Conservation (phyloP, 2,797 vertebrate species). For the Melopsittacus undulatus region DNA sequence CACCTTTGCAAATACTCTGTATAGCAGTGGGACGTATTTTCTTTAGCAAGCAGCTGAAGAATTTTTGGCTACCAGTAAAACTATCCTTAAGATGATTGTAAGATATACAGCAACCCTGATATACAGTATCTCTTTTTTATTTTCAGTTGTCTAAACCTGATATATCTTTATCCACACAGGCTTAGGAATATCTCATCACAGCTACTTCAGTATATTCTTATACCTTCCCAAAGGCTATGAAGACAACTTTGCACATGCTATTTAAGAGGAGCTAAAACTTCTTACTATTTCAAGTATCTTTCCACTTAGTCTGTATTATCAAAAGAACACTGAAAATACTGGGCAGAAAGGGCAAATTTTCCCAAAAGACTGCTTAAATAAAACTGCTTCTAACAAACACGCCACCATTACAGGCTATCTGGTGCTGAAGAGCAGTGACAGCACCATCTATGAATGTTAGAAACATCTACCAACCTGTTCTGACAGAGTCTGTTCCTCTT, state of each 20-base stretch:
- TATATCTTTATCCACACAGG: background rate
- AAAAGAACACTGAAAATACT: slow-evolving; percentile 52
- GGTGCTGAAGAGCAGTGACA: background rate
- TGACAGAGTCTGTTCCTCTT: slow-evolving; percentile 92
- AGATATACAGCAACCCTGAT: background rate
- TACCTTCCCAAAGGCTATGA: background rate
- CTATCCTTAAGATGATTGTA: background rate
- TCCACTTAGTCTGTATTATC: slow-evolving; percentile 44
- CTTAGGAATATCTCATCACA: background rate
- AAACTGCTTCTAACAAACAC: background rate
- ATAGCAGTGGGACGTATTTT: background rate
- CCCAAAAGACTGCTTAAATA: slow-evolving; percentile 26
- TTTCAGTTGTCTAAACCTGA: slow-evolving; percentile 3
- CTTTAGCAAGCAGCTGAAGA: slow-evolving; percentile 9
- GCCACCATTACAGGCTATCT: background rate
- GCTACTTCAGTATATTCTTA: background rate
- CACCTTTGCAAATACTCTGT: background rate
- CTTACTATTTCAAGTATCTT: slow-evolving; percentile 53
- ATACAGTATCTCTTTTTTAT: background rate
- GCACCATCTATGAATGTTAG: background rate
- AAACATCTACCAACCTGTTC: slow-evolving; percentile 84
- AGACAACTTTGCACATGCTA: background rate
- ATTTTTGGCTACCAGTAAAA: slow-evolving; percentile 12
- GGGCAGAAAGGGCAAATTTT: slow-evolving; percentile 9
- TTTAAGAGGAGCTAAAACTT: slow-evolving; percentile 54